Conservation (phyloP, 92 coral and sea anemone genomes). For the Porites divaricata region DNA sequence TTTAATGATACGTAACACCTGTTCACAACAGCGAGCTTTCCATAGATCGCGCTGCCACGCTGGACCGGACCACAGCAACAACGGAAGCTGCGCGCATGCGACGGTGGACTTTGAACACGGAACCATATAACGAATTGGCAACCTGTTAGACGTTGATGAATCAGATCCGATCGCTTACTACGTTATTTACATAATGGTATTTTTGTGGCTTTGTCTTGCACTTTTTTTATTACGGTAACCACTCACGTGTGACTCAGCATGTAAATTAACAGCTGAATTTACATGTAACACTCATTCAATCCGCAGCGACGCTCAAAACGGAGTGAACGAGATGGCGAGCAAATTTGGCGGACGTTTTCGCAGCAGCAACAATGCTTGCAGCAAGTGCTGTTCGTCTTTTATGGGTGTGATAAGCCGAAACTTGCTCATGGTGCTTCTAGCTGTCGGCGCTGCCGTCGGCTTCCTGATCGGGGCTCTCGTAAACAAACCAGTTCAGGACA, state of each 20-base stretch:
- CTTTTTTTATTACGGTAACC: neutral
- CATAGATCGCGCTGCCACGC: too few species aligned
- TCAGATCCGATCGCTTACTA: too few species aligned
- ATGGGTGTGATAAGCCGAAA: slow-evolving; percentile 38
- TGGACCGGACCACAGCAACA: too few species aligned
- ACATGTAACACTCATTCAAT: neutral
- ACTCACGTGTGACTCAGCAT: slow-evolving; percentile 3
- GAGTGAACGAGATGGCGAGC: slow-evolving; percentile 41
- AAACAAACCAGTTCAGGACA: slow-evolving; percentile 70
- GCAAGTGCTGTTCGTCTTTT: slow-evolving; percentile 31
- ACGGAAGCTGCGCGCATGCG: too few species aligned
- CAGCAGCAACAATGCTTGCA: slow-evolving; percentile 17
- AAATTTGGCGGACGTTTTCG: slow-evolving; percentile 14
- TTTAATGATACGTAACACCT: too few species aligned
- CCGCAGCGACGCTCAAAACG: slow-evolving; percentile 14
- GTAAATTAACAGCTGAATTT: too few species aligned
- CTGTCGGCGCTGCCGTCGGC: slow-evolving; percentile 75
- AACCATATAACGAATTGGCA: too few species aligned
- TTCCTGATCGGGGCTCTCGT: slow-evolving; percentile 78
- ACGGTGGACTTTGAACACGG: too few species aligned
- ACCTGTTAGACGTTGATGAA: too few species aligned
- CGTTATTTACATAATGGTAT: neutral
- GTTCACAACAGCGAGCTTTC: too few species aligned
- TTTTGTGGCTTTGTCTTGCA: slow-evolving; percentile 11
- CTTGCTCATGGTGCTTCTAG: slow-evolving; percentile 72